Evolutionary conservation across 2,113 vertebrate species (phyloP).

Genomic region (Leucoraja erinaceus): DNA sequence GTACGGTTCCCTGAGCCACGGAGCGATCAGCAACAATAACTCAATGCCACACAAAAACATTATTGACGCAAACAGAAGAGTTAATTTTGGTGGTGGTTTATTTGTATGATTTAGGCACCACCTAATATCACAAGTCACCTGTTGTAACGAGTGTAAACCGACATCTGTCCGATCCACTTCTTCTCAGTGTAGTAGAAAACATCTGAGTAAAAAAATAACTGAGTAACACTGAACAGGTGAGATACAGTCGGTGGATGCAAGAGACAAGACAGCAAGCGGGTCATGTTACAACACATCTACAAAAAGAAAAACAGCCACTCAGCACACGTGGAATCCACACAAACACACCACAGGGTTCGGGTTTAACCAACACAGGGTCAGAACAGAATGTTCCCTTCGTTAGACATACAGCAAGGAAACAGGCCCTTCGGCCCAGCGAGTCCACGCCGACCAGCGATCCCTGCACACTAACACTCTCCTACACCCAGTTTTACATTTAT

Average conservation of each 20-base stretch:
- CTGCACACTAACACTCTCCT: too few species aligned
- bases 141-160: not conserved
- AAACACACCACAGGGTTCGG: not conserved
- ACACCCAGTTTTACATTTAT: too few species aligned
- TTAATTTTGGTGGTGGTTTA: not conserved
- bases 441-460: too few species aligned
- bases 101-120: not conserved
- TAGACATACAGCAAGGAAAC: too few species aligned
- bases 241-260: not conserved
- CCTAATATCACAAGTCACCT: not conserved
- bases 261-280: not conserved
- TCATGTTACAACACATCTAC: not conserved
- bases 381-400: not conserved
- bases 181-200: not conserved
- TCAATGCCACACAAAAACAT: not conserved
- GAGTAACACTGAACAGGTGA: slow-evolving; percentile 7
- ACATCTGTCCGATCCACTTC: not conserved
- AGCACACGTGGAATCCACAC: too few species aligned
- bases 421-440: too few species aligned
- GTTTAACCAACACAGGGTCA: not conserved
- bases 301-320: not conserved
- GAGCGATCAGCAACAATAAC: not conserved
- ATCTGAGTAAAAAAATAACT: slow-evolving; percentile 26
- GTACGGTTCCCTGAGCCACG: not conserved
- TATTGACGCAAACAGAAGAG: not conserved